phyloP scores from a whole-genome alignment of 1,140 invertebrate species.

The Lithobius niger region DNA sequence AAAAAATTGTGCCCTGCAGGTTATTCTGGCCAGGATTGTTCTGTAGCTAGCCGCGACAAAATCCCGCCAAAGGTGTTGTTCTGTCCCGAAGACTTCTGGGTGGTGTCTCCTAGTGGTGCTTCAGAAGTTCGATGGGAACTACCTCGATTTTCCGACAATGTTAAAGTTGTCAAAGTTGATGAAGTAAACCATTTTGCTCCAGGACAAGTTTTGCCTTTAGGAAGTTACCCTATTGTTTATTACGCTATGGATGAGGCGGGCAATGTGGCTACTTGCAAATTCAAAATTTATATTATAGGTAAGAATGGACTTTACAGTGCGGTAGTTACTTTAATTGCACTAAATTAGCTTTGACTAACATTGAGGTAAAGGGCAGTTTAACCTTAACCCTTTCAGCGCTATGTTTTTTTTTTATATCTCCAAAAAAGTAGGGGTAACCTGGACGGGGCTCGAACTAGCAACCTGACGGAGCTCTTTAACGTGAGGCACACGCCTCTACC shows the following conservation, averaged over 20 bases:
- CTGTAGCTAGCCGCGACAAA: constrained; percentile 70
- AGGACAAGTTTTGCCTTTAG: constrained; percentile 83
- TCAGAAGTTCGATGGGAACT: constrained; percentile 88
- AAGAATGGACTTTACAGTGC: constrained; percentile 34
- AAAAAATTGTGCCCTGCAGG: constrained; percentile 72
- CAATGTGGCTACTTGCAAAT: constrained; percentile 80
- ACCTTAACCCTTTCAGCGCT: no score
- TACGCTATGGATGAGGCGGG: constrained; percentile 80
- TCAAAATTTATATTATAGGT: constrained; percentile 84
- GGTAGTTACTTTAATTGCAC: no score
- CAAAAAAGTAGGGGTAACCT: no score
- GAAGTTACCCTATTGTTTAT: constrained; percentile 84
- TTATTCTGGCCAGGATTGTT: constrained; percentile 66
- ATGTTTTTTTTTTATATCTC: no score
- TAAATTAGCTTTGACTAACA: no score
- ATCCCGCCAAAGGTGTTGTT: constrained; percentile 69
- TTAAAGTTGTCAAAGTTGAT: constrained; percentile 58
- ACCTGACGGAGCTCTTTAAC: no score
- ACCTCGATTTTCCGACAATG: constrained; percentile 78
- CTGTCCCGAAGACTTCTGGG: constrained; percentile 86
- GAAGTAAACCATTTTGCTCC: constrained; percentile 76
- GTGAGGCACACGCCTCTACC: no score
- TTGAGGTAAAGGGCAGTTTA: no score
- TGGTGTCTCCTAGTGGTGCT: constrained; percentile 81
- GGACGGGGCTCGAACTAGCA: no score